A percentile compares a stretch with the other conserved stretches of the same genome.
These are phyloP conservation scores for Dicrurus megarhynchus DNA, from an alignment of 2,113 vertebrate species.

Conservation along the genomic window DNA sequence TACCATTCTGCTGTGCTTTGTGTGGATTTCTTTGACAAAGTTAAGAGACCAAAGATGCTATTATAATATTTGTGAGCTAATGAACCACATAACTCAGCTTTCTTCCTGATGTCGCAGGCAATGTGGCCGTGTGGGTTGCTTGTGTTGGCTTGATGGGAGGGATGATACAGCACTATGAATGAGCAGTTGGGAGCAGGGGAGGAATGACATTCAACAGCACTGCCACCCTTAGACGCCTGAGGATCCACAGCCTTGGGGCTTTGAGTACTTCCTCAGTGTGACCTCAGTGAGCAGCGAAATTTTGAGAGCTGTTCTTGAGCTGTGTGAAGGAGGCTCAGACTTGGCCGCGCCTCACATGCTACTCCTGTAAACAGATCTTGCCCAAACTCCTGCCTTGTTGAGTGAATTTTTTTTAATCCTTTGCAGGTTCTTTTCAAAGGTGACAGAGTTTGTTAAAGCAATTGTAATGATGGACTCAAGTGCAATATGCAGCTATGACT, in stretches of 20 bases:
- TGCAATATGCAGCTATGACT: background rate
- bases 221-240: background rate
- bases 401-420: background rate
- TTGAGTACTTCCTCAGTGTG: background rate
- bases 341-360: fast-evolving
- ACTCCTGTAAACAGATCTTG: background rate
- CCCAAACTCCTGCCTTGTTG: background rate
- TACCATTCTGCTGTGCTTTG: fast-evolving
- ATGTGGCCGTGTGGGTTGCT: background rate
- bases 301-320: background rate
- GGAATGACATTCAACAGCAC: background rate
- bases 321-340: background rate
- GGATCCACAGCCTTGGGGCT: background rate
- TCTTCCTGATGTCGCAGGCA: background rate
- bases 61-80: background rate
- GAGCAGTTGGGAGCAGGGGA: background rate
- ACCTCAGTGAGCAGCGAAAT: fast-evolving
- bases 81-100: background rate
- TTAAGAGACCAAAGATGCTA: background rate
- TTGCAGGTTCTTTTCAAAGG: background rate
- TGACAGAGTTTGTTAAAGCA: background rate
- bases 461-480: background rate
- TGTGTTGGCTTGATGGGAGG: background rate
- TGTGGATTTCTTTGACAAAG: background rate
- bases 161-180: background rate